Conservation (phyloP, 2,888 invertebrate genomes). For the Dorcus parallelipipedus region DNA sequence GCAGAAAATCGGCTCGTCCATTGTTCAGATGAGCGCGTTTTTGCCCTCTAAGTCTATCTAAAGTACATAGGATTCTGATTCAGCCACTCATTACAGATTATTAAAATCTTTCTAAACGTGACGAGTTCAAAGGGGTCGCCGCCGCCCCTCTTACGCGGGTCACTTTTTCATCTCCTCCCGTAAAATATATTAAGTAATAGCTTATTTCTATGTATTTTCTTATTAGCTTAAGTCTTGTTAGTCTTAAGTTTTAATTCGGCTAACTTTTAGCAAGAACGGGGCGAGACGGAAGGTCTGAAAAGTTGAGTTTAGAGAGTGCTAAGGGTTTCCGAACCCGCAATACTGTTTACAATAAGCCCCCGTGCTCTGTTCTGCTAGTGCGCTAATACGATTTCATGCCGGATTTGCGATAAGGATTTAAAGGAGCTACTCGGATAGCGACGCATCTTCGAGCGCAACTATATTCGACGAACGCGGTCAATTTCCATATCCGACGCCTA, state of each 20-base stretch:
- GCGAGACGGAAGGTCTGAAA: conserved; percentile 40
- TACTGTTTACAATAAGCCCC: conserved; percentile 50
- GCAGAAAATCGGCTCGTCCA: conserved; percentile 28
- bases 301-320: conserved; percentile 47
- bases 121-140: conserved; percentile 22
- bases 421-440: conserved; percentile 42
- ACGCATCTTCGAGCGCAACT: conserved; percentile 8
- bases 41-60: conserved; percentile 27
- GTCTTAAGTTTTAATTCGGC: conserved; percentile 63
- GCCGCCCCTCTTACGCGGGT: neutral
- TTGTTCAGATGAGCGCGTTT: conserved; percentile 27
- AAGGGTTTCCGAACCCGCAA: conserved; percentile 50
- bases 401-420: conserved; percentile 64
- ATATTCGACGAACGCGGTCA: no score
- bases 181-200: conserved; percentile 49
- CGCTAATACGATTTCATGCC: conserved; percentile 65
- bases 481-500: neutral
- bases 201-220: conserved; percentile 52
- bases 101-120: conserved; percentile 27
- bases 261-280: conserved; percentile 53
- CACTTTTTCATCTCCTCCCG: conserved; percentile 5
- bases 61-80: conserved; percentile 25
- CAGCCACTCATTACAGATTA: conserved; percentile 33
- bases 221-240: conserved; percentile 57
- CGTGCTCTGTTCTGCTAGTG: conserved; percentile 44